phyloP scores from a whole-genome alignment of 2,113 vertebrate genomes.

The Trichomycterus rosablanca region DNA sequence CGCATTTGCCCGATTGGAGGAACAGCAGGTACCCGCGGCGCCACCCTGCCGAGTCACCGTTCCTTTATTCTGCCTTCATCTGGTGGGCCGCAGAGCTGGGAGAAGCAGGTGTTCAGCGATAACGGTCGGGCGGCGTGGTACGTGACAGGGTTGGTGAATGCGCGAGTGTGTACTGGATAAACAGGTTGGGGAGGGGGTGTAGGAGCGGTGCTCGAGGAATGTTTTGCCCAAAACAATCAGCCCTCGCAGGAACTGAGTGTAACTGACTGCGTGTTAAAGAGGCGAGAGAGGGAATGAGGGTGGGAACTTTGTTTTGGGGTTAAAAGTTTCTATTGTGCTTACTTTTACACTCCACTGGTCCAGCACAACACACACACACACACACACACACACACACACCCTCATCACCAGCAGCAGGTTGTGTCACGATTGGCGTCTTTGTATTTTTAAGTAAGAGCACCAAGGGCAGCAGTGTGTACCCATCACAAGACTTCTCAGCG shows the following conservation, averaged over 20 bases:
- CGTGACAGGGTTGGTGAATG: constrained; percentile 24
- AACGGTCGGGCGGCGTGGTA: constrained; percentile 55
- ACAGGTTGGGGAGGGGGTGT: constrained; percentile 63
- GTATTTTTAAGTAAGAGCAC: constrained; percentile 34
- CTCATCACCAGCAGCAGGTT: constrained; percentile 21
- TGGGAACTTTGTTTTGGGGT: constrained; percentile 40
- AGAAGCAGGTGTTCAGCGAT: constrained; percentile 67
- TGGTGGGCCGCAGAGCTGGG: constrained; percentile 60
- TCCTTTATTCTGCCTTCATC: constrained; percentile 6
- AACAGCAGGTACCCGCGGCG: constrained; percentile 6
- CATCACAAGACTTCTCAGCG: constrained; percentile 27
- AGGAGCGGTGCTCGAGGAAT: constrained; percentile 39
- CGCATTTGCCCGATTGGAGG: neutral
- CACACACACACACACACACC: constrained; percentile 37
- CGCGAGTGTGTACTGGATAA: constrained; percentile 60
- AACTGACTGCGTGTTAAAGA: constrained; percentile 62
- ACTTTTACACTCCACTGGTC: constrained; percentile 64
- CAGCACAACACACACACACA: constrained; percentile 55
- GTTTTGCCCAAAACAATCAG: constrained; percentile 55
- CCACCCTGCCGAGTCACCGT: constrained; percentile 9
- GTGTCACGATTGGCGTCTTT: constrained; percentile 32
- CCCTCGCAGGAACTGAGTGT: constrained; percentile 54
- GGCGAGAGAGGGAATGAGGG: constrained; percentile 49
- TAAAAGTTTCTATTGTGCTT: constrained; percentile 55
- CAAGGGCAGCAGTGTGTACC: constrained; percentile 19